Evolutionary conservation across 2,888 invertebrate genomes (phyloP).

Genomic region (Acheta domesticus): DNA sequence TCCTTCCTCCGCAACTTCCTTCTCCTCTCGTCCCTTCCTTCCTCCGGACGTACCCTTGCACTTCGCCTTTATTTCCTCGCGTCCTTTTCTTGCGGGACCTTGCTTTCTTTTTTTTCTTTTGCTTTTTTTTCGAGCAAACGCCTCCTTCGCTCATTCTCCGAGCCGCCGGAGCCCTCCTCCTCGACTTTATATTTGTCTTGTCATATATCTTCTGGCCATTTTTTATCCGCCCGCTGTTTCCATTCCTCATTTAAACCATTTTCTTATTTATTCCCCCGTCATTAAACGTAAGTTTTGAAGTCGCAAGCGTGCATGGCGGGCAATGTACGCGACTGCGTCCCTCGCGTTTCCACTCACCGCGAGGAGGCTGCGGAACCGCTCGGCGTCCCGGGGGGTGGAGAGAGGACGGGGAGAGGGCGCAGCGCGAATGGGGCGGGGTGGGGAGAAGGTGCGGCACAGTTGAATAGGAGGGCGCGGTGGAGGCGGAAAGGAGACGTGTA

Average conservation of each 20-base stretch:
- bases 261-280: constrained; percentile 18
- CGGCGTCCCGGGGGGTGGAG: too few species aligned
- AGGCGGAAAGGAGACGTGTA: too few species aligned
- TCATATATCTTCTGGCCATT: constrained; percentile 5
- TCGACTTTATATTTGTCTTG: background rate
- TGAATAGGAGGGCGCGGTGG: too few species aligned
- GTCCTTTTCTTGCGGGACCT: background rate
- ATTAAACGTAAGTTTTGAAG: background rate
- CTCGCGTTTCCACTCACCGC: too few species aligned
- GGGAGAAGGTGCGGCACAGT: too few species aligned
- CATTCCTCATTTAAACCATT: constrained; percentile 18
- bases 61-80: background rate
- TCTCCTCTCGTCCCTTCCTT: background rate
- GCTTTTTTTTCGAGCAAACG: background rate
- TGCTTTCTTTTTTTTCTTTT: background rate
- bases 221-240: constrained; percentile 18
- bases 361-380: too few species aligned
- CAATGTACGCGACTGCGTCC: too few species aligned
- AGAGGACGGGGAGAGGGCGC: too few species aligned
- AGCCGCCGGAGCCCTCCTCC: background rate
- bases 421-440: too few species aligned
- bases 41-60: background rate
- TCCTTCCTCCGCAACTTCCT: background rate
- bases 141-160: background rate
- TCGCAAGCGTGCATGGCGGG: background rate